These are phyloP conservation scores for Caenorhabditis becei DNA, from an alignment of 2,888 invertebrate genomes.

Conservation along the genomic window DNA sequence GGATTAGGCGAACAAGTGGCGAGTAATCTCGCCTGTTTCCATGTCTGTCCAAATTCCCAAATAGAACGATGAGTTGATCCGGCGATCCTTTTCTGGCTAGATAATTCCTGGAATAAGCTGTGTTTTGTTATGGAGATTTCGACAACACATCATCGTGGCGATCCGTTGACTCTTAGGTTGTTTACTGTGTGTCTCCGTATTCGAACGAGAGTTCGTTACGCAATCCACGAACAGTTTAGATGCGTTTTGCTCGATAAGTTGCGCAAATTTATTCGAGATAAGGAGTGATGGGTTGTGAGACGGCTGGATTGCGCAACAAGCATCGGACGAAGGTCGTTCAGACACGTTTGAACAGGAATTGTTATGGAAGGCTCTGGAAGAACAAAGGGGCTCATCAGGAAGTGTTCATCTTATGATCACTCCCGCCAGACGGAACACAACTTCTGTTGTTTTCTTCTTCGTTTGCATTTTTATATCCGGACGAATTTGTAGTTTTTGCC, in stretches of 20 bases:
- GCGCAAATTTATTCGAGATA: constrained; percentile 27
- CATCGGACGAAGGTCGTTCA: constrained; percentile 14
- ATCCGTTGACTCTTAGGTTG: not conserved
- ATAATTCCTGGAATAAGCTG: not conserved
- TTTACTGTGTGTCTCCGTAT: not conserved
- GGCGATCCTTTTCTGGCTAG: not conserved
- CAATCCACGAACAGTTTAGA: constrained; percentile 41
- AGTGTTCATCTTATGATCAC: no score
- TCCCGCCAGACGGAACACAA: no score
- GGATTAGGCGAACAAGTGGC: not conserved
- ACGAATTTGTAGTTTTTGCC: no score
- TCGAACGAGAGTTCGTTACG: constrained; percentile 36
- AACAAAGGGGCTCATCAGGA: not conserved
- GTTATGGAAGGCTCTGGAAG: not conserved
- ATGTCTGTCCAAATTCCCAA: constrained; percentile 7
- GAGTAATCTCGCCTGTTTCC: constrained; percentile 7
- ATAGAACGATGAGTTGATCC: constrained; percentile 1
- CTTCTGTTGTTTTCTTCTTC: no score
- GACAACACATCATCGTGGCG: not conserved
- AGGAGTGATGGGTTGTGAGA: constrained; percentile 34
- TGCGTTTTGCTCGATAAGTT: constrained; percentile 41
- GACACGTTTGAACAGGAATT: not conserved
- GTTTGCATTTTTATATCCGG: no score
- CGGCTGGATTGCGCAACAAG: constrained; percentile 29
- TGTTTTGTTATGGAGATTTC: not conserved